A percentile compares a stretch with the other conserved stretches of the same genome.
Conservation (phyloP, 2,888 invertebrate genomes). For the Parnassius orleans region DNA sequence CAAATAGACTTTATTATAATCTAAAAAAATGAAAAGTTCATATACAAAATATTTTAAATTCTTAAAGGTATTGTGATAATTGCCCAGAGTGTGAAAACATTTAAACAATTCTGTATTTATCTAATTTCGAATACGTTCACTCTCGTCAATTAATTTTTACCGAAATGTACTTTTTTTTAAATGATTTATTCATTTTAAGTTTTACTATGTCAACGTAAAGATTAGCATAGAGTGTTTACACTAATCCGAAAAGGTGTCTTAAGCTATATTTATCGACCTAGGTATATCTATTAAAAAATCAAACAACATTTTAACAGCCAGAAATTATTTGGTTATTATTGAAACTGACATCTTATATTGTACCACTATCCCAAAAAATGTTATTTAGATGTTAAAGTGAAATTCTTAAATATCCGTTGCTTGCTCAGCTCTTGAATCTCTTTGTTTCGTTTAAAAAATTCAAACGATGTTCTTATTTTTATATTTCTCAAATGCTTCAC, state of each 20-base stretch:
- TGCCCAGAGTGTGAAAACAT: conserved; percentile 44
- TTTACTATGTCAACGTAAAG: no score
- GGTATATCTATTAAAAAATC: no score
- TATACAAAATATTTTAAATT: not conserved
- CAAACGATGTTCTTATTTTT: no score
- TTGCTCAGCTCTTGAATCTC: no score
- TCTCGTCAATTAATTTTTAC: conserved; percentile 19
- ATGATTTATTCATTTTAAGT: not conserved
- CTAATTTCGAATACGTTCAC: not conserved
- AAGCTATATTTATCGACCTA: not conserved
- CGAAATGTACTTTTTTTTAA: not conserved
- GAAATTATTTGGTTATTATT: no score
- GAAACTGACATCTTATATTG: no score
- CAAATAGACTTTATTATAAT: not conserved
- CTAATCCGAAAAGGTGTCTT: conserved; percentile 1
- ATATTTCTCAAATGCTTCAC: no score
- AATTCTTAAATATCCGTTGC: no score
- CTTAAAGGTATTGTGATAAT: conserved; percentile 50
- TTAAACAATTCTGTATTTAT: not conserved
- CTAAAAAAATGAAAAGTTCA: not conserved
- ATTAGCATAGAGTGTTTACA: not conserved
- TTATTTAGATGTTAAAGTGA: no score
- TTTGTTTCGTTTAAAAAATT: no score
- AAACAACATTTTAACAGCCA: no score
- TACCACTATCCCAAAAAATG: no score